Evolutionary conservation across 1,140 invertebrate genomes (phyloP).

Genomic region (Frieseomelitta varia): DNA sequence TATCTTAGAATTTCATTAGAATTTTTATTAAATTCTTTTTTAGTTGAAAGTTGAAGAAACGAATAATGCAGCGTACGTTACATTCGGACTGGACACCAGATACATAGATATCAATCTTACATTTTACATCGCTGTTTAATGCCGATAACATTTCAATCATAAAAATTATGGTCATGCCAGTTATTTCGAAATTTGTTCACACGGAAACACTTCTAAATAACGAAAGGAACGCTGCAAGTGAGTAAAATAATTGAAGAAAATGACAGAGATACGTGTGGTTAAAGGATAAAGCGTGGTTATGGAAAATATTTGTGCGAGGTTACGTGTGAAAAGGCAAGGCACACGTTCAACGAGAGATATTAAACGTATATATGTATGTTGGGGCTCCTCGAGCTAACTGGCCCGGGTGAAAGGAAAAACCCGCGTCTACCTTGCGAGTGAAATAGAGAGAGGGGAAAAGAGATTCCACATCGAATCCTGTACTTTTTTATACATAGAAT

Average conservation of each 20-base stretch:
- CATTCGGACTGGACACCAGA: background rate
- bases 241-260: background rate
- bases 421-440: constrained; percentile 54
- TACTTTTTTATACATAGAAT: constrained; percentile 1
- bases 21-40: background rate
- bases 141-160: background rate
- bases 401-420: constrained; percentile 80
- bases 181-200: too few relatives aligned
- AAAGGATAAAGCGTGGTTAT: background rate
- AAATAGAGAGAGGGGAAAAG: constrained; percentile 42
- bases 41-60: background rate
- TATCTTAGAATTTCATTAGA: background rate
- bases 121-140: background rate
- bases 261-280: background rate
- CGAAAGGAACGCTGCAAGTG: background rate
- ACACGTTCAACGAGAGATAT: constrained; percentile 69
- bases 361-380: constrained; percentile 72
- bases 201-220: background rate
- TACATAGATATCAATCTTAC: background rate
- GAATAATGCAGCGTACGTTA: background rate
- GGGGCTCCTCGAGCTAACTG: constrained; percentile 61
- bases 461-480: constrained; percentile 50
- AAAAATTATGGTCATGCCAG: too few relatives aligned
- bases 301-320: background rate
- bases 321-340: background rate